A percentile compares a stretch with the other conserved stretches of the same genome.
phyloP scores from a whole-genome alignment of 2,888 invertebrate genomes.

The Stegophylla sp. region DNA sequence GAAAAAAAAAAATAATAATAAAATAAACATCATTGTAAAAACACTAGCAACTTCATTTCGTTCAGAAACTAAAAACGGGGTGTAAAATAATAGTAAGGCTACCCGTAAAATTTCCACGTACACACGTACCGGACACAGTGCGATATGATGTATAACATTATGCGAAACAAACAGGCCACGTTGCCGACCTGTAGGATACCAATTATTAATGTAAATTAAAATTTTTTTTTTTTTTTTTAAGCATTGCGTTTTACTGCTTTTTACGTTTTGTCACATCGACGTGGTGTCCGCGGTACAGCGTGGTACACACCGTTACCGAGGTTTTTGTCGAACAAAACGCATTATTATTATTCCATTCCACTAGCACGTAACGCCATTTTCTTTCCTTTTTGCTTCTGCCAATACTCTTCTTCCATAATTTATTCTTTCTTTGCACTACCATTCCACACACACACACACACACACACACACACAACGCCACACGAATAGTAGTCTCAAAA shows the following conservation, averaged over 20 bases:
- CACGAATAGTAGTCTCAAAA: too few relatives aligned
- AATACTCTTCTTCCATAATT: too few relatives aligned
- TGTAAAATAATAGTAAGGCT: too few relatives aligned
- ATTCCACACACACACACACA: too few relatives aligned
- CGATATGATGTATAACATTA: neutral
- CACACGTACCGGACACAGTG: neutral
- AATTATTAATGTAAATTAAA: slow-evolving; percentile 15
- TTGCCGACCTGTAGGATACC: neutral
- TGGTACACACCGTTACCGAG: neutral
- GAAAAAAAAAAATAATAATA: too few relatives aligned
- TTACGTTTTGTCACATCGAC: neutral
- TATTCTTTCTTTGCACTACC: too few relatives aligned
- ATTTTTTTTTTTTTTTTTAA: neutral
- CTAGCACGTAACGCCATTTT: neutral
- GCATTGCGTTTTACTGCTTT: neutral
- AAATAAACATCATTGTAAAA: too few relatives aligned
- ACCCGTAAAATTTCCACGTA: neutral
- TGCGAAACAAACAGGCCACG: neutral
- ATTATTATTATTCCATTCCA: too few relatives aligned
- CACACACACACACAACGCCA: too few relatives aligned
- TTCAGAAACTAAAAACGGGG: too few relatives aligned
- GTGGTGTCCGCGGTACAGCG: neutral
- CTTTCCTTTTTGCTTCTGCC: neutral
- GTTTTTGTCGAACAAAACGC: neutral
- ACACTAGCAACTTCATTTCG: too few relatives aligned